phyloP scores from a whole-genome alignment of 2,113 vertebrate species.

The Phrynocephalus versicolor region DNA sequence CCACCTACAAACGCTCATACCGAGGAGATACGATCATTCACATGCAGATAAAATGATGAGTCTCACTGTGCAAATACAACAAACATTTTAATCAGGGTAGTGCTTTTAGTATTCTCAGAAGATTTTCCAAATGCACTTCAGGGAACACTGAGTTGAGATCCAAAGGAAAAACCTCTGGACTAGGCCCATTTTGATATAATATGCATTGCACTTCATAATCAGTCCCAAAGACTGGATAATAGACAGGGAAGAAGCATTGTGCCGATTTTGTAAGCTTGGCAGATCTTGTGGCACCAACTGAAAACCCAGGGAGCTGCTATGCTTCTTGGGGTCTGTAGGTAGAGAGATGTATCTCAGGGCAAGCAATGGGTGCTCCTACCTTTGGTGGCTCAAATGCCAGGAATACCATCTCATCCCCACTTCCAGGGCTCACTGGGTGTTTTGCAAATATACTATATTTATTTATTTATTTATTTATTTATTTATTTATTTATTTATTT shows the following conservation, averaged over 20 bases:
- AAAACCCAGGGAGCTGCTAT: no score
- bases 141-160: background rate
- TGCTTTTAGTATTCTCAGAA: conserved; percentile 35
- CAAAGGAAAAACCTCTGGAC: background rate
- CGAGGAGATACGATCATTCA: conserved; percentile 50
- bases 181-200: background rate
- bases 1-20: conserved; percentile 55
- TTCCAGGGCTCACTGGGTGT: no score
- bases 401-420: no score
- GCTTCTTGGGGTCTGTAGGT: no score
- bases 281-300: no score
- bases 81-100: conserved; percentile 57
- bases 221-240: background rate
- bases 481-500: no score
- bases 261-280: no score
- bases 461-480: no score
- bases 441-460: no score
- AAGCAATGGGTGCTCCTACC: no score
- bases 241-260: background rate
- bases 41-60: conserved; percentile 56
- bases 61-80: conserved; percentile 54
- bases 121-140: background rate
- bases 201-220: background rate
- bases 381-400: no score
- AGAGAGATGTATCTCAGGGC: no score